phyloP scores from a whole-genome alignment of 1,140 invertebrate genomes.

The Drosophila fuyamai region DNA sequence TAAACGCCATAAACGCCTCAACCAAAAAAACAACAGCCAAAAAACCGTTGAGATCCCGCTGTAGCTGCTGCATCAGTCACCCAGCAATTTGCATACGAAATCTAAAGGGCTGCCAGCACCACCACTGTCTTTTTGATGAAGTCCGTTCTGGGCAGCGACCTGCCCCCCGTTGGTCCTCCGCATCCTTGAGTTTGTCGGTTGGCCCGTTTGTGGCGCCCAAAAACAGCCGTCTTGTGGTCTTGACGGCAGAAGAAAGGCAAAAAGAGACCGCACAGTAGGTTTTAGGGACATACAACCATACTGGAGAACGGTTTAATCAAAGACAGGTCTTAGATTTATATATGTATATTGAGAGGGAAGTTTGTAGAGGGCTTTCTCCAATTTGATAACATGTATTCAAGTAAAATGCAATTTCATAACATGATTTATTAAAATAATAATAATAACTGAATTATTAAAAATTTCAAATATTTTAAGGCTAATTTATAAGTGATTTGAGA shows the following conservation, averaged over 20 bases:
- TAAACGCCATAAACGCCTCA: conserved; percentile 9
- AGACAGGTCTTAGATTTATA: neutral
- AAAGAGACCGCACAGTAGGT: conserved; percentile 10
- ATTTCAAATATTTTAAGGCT: too few species aligned
- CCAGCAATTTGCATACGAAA: conserved; percentile 63
- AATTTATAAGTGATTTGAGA: too few species aligned
- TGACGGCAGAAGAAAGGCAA: conserved; percentile 26
- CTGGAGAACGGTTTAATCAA: neutral
- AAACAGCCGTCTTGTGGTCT: conserved; percentile 27
- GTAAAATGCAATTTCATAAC: too few species aligned
- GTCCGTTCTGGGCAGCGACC: conserved; percentile 14
- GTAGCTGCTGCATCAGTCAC: conserved; percentile 19
- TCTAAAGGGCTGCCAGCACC: conserved; percentile 5
- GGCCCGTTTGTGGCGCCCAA: conserved; percentile 15
- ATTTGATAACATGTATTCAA: too few species aligned
- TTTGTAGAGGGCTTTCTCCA: too few species aligned
- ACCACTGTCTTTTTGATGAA: conserved; percentile 59
- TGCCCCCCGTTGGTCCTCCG: neutral
- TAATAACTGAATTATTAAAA: too few species aligned
- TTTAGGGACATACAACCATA: neutral
- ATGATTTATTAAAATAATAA: too few species aligned
- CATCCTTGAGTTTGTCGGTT: neutral
- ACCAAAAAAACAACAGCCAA: neutral
- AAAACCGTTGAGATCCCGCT: conserved; percentile 16
- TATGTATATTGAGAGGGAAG: too few species aligned